phyloP scores from a whole-genome alignment of 1,140 invertebrate genomes.

The Drosophila sp. region DNA sequence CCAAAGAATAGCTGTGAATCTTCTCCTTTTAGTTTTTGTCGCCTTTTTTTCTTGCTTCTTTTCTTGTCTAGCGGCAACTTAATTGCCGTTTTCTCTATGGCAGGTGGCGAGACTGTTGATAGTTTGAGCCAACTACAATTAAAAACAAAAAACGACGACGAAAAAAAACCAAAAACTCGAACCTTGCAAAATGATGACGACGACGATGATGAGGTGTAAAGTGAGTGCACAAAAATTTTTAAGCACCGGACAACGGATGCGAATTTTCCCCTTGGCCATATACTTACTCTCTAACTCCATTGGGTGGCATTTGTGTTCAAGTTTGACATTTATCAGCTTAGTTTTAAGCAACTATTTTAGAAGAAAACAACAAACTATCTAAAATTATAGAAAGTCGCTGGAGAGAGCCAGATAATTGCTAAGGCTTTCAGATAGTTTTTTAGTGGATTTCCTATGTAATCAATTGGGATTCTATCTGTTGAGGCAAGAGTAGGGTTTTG shows the following conservation, averaged over 20 bases:
- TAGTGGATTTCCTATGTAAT: no score
- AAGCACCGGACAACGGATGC: not conserved
- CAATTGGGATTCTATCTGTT: no score
- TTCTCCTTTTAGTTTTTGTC: conserved; percentile 37
- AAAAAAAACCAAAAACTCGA: not conserved
- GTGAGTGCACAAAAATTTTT: not conserved
- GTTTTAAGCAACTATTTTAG: no score
- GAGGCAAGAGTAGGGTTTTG: no score
- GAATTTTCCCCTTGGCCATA: not conserved
- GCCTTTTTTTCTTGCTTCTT: conserved; percentile 16
- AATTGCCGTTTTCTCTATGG: conserved; percentile 10
- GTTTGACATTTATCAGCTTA: no score
- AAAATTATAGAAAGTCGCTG: no score
- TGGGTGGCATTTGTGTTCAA: no score
- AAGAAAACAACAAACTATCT: no score
- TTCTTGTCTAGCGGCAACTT: conserved; percentile 6
- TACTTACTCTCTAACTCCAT: not conserved
- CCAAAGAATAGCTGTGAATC: conserved; percentile 43
- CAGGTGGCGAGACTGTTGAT: conserved; percentile 7
- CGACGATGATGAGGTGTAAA: not conserved
- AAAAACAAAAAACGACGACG: not conserved
- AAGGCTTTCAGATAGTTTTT: no score
- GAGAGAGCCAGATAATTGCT: no score
- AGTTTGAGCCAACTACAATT: conserved; percentile 7
- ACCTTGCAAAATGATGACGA: no score